Conservation (phyloP, 1,140 invertebrate species). For the Araneus ventricosus region DNA sequence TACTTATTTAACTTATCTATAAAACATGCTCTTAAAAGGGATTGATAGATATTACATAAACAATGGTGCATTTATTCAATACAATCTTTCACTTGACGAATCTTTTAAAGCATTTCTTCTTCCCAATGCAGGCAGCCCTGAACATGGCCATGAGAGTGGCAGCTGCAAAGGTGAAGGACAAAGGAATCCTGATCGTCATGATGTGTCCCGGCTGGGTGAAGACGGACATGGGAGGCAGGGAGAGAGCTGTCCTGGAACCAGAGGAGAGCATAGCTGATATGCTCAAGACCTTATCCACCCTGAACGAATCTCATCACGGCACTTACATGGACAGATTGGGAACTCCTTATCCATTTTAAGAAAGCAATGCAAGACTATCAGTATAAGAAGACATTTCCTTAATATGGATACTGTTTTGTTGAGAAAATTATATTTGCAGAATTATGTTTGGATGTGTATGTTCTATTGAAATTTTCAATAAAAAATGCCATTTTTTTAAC, state of each 20-base stretch:
- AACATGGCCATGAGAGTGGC: conserved; percentile 47
- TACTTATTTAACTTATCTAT: no score
- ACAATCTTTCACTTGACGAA: no score
- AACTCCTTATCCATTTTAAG: conserved; percentile 8
- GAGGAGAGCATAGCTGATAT: conserved; percentile 34
- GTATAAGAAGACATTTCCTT: no score
- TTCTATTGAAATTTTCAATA: no score
- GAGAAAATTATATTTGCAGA: no score
- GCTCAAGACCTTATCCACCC: neutral
- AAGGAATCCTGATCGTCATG: conserved; percentile 23
- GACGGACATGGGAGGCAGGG: conserved; percentile 44
- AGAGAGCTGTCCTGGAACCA: neutral
- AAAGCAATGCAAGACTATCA: neutral
- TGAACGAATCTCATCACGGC: conserved; percentile 21
- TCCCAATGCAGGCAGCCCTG: neutral
- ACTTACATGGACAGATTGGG: conserved; percentile 82
- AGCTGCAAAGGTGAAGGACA: neutral
- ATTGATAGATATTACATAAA: no score
- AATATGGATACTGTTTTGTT: no score
- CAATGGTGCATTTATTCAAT: no score
- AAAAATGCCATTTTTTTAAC: no score
- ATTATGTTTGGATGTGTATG: no score
- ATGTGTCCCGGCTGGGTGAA: conserved; percentile 65
- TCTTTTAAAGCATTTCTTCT: neutral
- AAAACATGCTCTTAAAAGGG: no score